These are phyloP conservation scores for Phyllotreta cruciferae DNA, from an alignment of 2,888 invertebrate species.

Conservation along the genomic window DNA sequence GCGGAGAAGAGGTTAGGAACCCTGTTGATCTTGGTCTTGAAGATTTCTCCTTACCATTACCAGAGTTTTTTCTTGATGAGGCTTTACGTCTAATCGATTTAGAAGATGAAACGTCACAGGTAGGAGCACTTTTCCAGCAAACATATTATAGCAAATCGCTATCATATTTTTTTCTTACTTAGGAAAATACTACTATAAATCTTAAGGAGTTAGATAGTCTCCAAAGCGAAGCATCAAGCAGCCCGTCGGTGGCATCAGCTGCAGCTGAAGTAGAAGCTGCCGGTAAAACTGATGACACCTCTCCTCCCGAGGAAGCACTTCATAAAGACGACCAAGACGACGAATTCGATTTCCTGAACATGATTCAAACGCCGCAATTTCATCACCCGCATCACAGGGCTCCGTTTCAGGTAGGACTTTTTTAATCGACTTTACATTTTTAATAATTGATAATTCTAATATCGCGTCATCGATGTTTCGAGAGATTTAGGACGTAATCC, in stretches of 20 bases:
- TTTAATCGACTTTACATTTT: background rate
- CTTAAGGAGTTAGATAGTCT: constrained; percentile 54
- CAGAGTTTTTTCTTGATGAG: constrained; percentile 74
- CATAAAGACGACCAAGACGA: constrained; percentile 55
- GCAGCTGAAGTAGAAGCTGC: constrained; percentile 30
- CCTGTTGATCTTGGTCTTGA: constrained; percentile 66
- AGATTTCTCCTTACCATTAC: constrained; percentile 62
- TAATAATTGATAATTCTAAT: too few species aligned
- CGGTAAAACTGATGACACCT: constrained; percentile 35
- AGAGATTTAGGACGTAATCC: too few species aligned
- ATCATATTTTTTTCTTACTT: constrained; percentile 11
- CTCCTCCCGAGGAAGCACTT: constrained; percentile 38
- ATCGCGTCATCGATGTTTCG: too few species aligned
- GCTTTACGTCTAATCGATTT: constrained; percentile 77
- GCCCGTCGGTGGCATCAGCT: constrained; percentile 28
- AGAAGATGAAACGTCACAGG: constrained; percentile 67
- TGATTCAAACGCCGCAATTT: constrained; percentile 71
- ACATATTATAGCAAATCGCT: background rate
- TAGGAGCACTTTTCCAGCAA: constrained; percentile 42
- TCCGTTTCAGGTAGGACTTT: constrained; percentile 70
- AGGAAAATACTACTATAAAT: constrained; percentile 51
- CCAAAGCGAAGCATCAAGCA: constrained; percentile 40
- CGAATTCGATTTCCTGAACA: constrained; percentile 64
- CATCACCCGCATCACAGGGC: constrained; percentile 70
- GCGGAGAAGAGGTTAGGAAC: constrained; percentile 56